phyloP scores from a whole-genome alignment of 2,888 invertebrate genomes.

The Eristalis intricaria region DNA sequence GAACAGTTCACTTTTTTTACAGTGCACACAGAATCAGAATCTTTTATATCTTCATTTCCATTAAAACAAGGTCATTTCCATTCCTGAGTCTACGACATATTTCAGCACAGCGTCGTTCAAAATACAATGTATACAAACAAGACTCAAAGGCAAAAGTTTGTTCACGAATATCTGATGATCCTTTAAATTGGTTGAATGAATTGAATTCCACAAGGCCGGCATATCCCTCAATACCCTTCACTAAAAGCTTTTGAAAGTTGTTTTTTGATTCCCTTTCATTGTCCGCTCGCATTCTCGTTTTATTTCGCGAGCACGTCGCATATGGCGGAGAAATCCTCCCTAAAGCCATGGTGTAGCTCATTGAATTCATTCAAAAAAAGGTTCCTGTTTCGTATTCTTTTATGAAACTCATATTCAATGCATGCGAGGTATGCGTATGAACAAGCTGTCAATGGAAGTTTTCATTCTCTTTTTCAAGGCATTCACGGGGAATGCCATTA shows the following conservation, averaged over 20 bases:
- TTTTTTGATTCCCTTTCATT: background rate
- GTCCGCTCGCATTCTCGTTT: background rate
- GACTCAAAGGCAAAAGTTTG: background rate
- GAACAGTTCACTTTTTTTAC: too few relatives aligned
- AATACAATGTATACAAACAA: background rate
- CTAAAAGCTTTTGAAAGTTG: background rate
- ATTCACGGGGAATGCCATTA: background rate
- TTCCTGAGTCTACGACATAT: too few relatives aligned
- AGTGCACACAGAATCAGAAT: too few relatives aligned
- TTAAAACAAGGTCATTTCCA: too few relatives aligned
- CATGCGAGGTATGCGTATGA: background rate
- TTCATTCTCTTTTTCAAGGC: background rate
- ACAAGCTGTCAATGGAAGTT: background rate
- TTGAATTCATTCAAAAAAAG: background rate
- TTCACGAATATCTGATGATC: background rate
- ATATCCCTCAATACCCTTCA: background rate
- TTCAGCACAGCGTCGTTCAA: background rate
- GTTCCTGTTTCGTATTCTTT: background rate
- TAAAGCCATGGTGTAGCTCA: background rate
- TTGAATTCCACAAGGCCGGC: background rate
- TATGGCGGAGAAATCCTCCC: background rate
- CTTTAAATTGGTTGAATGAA: background rate
- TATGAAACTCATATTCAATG: background rate
- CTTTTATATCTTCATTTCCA: too few relatives aligned
- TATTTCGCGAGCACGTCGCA: background rate